A percentile compares a stretch with the other conserved stretches of the same genome.
Evolutionary conservation across 2,797 vertebrate genomes (phyloP).

Genomic region (Gastrophryne carolinensis): DNA sequence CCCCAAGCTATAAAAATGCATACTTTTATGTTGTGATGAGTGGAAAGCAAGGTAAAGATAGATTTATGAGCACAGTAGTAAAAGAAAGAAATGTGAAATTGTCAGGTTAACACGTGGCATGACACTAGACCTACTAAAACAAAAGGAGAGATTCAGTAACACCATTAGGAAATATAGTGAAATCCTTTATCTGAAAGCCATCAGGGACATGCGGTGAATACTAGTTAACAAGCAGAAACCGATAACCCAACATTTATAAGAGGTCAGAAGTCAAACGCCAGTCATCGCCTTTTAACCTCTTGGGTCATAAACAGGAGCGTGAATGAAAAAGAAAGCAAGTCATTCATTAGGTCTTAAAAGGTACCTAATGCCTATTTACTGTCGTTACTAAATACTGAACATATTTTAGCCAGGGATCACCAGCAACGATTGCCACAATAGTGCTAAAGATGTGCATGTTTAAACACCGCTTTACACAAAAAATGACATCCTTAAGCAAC

Average conservation of each 20-base stretch:
- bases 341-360: conserved; percentile 71
- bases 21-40: background rate
- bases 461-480: background rate
- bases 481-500: conserved; percentile 1
- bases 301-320: conserved; percentile 87
- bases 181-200: conserved; percentile 75
- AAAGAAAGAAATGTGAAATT: conserved; percentile 55
- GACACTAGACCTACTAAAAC: conserved; percentile 57
- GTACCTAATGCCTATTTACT: conserved; percentile 62
- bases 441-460: background rate
- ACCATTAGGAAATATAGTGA: conserved; percentile 75
- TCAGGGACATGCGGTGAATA: conserved; percentile 82
- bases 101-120: conserved; percentile 59
- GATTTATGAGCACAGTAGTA: background rate
- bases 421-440: conserved; percentile 52
- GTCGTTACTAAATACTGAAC: conserved; percentile 55
- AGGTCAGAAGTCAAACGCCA: conserved; percentile 93
- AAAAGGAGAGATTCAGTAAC: conserved; percentile 63
- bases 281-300: conserved; percentile 90
- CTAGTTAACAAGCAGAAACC: conserved; percentile 81
- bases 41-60: background rate
- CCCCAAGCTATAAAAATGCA: background rate
- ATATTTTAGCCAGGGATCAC: conserved; percentile 62
- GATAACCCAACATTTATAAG: conserved; percentile 88
- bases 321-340: conserved; percentile 70